Base-by-base conservation (phyloP, 2,113 vertebrate species). In the Tachysurus vachellii region DNA sequence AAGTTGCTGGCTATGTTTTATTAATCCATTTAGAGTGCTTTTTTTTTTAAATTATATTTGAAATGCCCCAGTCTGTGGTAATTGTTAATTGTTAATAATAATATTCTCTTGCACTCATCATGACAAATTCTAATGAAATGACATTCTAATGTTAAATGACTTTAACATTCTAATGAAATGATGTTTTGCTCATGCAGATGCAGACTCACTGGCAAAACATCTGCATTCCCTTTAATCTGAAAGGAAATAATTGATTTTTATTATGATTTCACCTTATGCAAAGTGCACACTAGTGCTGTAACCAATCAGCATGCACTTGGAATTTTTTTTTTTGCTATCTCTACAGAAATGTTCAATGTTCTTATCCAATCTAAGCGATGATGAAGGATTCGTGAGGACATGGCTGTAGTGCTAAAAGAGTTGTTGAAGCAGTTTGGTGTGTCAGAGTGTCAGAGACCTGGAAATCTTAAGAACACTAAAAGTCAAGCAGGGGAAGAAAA, bases 161-260 rank as follows among this genome's bases (percentile, higher is more conserved):
- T n/a, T 88, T 71, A 75, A 84, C 84, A 62, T 87, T 89, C 91
- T 59, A 31, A 80, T 80, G 1, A 42, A 59, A 44, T 23, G 13
- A 90, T 90, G 85, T 93, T 92, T 91, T 80, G 88, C 88, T 92
- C 92, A 88, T 89, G 89, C 91, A 93, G 90, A 91, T 92, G 89
- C 85, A 89, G 85, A 93, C 93, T 93, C 90, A 93, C 93, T 89
- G 92, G 90, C 86, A 83, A 85, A 80, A 61, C n/a, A 57, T 42
- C 21, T 42, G 57, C 31, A 44, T 81, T 81, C 56, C 84, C 77
- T 93, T 75, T 90, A 91, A 90, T 90, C 90, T 89, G 89, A 88
- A 84, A 85, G 91, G 86, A 88, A 68, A 88, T 36, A 59, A 79
- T 56, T 9, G 2, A 17, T 82, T 79, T 90, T 36, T 36, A 36